phyloP scores from a whole-genome alignment of 2,888 invertebrate species.

The Nasonovia ribisnigri region DNA sequence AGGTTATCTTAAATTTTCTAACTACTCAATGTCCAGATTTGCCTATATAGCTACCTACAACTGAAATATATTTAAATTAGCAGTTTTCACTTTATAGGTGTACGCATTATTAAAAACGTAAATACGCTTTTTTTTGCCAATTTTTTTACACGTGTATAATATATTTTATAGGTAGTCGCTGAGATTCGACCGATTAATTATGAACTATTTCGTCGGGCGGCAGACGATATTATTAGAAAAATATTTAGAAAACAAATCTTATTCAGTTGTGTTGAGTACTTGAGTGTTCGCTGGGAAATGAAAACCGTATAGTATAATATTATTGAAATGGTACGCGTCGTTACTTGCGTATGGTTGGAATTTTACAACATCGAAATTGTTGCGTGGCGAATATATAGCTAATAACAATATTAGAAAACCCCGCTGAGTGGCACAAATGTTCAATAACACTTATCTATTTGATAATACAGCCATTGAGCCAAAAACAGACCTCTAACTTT shows the following conservation, averaged over 20 bases:
- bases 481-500: constrained; percentile 34
- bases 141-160: neutral
- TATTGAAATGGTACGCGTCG: neutral
- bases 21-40: neutral
- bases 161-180: neutral
- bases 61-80: neutral
- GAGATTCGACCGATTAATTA: neutral
- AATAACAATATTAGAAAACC: neutral
- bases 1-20: no score
- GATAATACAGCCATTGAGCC: constrained; percentile 9
- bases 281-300: neutral
- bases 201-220: neutral
- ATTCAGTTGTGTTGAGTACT: neutral
- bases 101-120: no score
- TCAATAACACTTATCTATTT: constrained; percentile 39
- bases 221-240: neutral
- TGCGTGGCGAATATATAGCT: neutral
- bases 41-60: neutral
- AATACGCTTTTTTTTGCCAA: neutral
- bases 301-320: neutral
- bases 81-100: no score
- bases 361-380: neutral
- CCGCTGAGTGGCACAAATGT: neutral
- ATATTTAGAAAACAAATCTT: neutral
- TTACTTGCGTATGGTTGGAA: neutral